A percentile compares a stretch with the other conserved stretches of the same genome.
phyloP scores from a whole-genome alignment of 2,888 invertebrate genomes.

The Eupithecia vulgata region DNA sequence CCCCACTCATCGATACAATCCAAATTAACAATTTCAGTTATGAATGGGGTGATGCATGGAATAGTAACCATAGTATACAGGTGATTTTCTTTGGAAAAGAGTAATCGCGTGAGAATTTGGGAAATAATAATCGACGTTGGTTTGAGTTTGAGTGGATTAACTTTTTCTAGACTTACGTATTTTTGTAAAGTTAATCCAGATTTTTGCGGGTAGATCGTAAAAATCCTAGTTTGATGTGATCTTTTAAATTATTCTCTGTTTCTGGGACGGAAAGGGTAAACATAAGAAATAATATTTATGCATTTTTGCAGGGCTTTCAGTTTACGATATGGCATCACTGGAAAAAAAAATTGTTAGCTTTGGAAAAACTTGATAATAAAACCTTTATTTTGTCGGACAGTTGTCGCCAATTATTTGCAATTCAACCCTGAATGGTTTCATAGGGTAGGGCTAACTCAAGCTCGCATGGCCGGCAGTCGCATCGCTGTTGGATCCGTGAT shows the following conservation, averaged over 20 bases:
- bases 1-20: slow-evolving; percentile 96
- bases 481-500: slow-evolving; percentile 89
- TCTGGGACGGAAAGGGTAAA: not conserved
- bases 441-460: slow-evolving; percentile 92
- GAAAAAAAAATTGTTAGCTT: not conserved
- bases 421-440: slow-evolving; percentile 5
- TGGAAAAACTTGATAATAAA: not conserved
- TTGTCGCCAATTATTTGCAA: not conserved
- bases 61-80: slow-evolving; percentile 47
- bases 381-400: not conserved
- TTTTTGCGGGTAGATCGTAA: not conserved
- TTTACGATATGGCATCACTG: not conserved
- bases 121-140: not conserved
- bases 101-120: not conserved
- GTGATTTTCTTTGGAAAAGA: not conserved
- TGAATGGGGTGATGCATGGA: not conserved
- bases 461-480: slow-evolving; percentile 91
- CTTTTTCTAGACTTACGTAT: not conserved
- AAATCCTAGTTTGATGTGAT: not conserved
- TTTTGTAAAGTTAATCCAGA: not conserved
- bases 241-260: not conserved
- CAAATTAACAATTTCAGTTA: slow-evolving; percentile 85
- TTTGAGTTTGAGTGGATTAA: not conserved
- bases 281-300: not conserved
- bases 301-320: not conserved